A percentile compares a stretch with the other conserved stretches of the same genome.
phyloP scores from a whole-genome alignment of 2,888 invertebrate genomes.

The Limnephilus marmoratus region DNA sequence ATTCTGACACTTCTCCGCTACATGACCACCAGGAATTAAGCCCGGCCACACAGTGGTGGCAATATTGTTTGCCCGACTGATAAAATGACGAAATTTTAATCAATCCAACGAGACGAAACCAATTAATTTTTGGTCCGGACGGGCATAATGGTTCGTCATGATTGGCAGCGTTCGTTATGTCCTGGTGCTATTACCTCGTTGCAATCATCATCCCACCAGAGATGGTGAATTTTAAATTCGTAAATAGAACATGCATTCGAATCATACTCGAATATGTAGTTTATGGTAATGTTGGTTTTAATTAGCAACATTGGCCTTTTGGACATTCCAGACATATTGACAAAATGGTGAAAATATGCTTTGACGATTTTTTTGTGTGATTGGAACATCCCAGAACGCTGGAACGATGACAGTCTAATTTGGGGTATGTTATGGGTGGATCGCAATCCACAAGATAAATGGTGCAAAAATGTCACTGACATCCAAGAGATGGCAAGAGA shows the following conservation, averaged over 20 bases:
- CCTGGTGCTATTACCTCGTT: background rate
- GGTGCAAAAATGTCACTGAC: too few species aligned
- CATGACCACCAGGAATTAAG: background rate
- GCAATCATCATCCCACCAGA: constrained; percentile 10
- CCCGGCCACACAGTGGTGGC: background rate
- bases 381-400: background rate
- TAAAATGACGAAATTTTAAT: constrained; percentile 33
- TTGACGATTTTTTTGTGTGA: background rate
- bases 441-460: too few species aligned
- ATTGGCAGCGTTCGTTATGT: constrained; percentile 21
- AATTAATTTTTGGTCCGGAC: constrained; percentile 22
- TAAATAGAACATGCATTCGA: constrained; percentile 2
- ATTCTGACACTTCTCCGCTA: background rate
- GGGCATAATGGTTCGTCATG: constrained; percentile 31
- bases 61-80: constrained; percentile 20
- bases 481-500: too few species aligned
- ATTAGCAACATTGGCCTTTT: background rate
- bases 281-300: background rate
- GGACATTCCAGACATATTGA: background rate
- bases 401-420: background rate
- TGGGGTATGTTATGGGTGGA: background rate
- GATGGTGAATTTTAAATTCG: background rate
- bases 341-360: background rate
- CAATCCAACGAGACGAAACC: background rate
- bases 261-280: background rate